Percentiles rank a stretch among this genome's conserved stretches.
These are phyloP conservation scores for Caloenas nicobarica DNA, from an alignment of 2,113 vertebrate genomes.

Conservation along the genomic window DNA sequence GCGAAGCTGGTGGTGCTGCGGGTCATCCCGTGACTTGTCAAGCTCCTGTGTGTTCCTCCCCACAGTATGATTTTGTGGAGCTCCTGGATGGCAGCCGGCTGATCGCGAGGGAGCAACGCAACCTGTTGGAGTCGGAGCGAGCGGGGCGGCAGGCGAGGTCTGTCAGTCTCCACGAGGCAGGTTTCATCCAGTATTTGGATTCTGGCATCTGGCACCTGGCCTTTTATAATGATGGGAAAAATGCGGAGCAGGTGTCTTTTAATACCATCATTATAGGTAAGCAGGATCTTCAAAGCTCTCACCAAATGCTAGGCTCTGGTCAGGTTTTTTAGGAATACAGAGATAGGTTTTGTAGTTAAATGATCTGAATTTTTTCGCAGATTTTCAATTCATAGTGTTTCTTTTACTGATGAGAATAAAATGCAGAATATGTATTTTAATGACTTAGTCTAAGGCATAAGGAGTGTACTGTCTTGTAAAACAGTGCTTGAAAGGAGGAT, in stretches of 20 bases:
- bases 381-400: background rate
- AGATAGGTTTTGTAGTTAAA: background rate
- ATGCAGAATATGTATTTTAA: background rate
- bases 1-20: background rate
- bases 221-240: constrained; percentile 96
- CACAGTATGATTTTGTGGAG: constrained; percentile 97
- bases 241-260: constrained; percentile 90
- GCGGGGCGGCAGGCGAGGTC: constrained; percentile 80
- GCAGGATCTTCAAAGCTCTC: constrained; percentile 29
- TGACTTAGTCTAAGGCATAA: background rate
- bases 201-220: constrained; percentile 97
- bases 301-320: background rate
- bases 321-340: background rate
- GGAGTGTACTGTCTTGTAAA: background rate
- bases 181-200: constrained; percentile 97
- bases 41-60: background rate
- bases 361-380: background rate
- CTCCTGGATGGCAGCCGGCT: constrained; percentile 94
- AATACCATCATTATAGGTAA: constrained; percentile 95
- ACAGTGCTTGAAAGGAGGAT: background rate
- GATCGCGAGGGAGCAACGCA: constrained; percentile 90
- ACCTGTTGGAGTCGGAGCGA: constrained; percentile 78
- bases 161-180: constrained; percentile 90
- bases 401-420: background rate
- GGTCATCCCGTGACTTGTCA: background rate